These are phyloP conservation scores for Agapornis roseicollis DNA, from an alignment of 2,113 vertebrate species.

Conservation along the genomic window DNA sequence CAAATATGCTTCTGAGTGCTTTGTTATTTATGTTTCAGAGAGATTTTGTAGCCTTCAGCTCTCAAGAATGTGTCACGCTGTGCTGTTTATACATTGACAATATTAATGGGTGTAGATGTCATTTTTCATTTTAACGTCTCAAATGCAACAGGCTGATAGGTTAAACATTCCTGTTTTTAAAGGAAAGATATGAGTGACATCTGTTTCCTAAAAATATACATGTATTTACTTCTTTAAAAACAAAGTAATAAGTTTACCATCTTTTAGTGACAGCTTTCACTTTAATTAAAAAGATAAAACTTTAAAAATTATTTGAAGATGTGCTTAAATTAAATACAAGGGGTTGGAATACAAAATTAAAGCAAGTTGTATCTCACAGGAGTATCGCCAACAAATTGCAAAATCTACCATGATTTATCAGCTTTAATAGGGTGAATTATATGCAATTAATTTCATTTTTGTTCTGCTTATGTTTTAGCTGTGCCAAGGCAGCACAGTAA, in stretches of 20 bases:
- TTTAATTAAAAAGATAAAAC: constrained; percentile 32
- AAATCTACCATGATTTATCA: neutral
- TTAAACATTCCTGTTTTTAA: constrained; percentile 85
- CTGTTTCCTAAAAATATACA: constrained; percentile 70
- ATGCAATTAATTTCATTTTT: constrained; percentile 45
- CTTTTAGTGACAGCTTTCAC: neutral
- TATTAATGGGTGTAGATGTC: constrained; percentile 94
- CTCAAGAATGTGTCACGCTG: constrained; percentile 98
- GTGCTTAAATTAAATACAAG: neutral
- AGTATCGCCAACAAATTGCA: neutral
- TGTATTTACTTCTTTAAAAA: constrained; percentile 56
- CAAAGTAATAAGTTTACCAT: constrained; percentile 34
- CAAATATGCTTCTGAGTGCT: constrained; percentile 99
- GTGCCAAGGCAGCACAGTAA: constrained; percentile 14
- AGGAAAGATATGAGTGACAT: constrained; percentile 72
- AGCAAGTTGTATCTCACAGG: neutral
- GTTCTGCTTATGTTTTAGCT: constrained; percentile 30
- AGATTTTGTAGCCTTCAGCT: constrained; percentile 89
- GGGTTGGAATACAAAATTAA: neutral
- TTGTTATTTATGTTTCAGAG: constrained; percentile 96
- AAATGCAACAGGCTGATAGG: constrained; percentile 94
- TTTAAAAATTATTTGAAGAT: constrained; percentile 16
- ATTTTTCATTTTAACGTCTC: constrained; percentile 92
- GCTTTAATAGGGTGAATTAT: constrained; percentile 23
- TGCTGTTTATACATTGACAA: constrained; percentile 97